A percentile compares a stretch with the other conserved stretches of the same genome.
Conservation (phyloP, 1,140 invertebrate species). For the Drosophila tani region DNA sequence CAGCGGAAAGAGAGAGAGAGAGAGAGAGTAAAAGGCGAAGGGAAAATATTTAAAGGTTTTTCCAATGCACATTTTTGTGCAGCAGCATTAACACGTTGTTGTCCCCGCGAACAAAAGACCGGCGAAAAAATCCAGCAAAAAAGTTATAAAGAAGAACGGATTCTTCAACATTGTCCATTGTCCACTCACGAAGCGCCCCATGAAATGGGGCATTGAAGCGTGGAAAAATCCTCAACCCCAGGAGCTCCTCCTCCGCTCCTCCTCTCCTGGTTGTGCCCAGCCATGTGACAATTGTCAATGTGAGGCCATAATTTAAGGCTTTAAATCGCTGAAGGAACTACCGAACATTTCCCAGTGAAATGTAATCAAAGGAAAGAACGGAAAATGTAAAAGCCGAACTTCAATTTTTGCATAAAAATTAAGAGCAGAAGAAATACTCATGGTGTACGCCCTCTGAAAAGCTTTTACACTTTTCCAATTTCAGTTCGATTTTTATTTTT, state of each 20-base stretch:
- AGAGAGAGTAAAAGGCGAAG: constrained; percentile 7
- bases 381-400: constrained; percentile 9
- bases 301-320: constrained; percentile 72
- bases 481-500: constrained; percentile 43
- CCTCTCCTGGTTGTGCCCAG: constrained; percentile 15
- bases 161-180: constrained; percentile 57
- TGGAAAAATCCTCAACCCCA: constrained; percentile 21
- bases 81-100: constrained; percentile 72
- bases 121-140: constrained; percentile 24
- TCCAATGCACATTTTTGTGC: constrained; percentile 69
- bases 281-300: constrained; percentile 75
- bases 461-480: constrained; percentile 27
- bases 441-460: neutral
- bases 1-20: constrained; percentile 16
- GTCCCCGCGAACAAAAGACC: constrained; percentile 54
- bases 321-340: constrained; percentile 34
- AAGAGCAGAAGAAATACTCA: constrained; percentile 7
- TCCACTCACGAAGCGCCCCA: constrained; percentile 47
- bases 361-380: constrained; percentile 39
- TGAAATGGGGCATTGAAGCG: constrained; percentile 68
- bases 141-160: constrained; percentile 15
- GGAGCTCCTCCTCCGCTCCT: neutral
- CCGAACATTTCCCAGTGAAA: constrained; percentile 28
- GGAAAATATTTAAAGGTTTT: constrained; percentile 58
- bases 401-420: constrained; percentile 39